phyloP scores from a whole-genome alignment of 2,888 invertebrate species.

The Acrobasis consociella region DNA sequence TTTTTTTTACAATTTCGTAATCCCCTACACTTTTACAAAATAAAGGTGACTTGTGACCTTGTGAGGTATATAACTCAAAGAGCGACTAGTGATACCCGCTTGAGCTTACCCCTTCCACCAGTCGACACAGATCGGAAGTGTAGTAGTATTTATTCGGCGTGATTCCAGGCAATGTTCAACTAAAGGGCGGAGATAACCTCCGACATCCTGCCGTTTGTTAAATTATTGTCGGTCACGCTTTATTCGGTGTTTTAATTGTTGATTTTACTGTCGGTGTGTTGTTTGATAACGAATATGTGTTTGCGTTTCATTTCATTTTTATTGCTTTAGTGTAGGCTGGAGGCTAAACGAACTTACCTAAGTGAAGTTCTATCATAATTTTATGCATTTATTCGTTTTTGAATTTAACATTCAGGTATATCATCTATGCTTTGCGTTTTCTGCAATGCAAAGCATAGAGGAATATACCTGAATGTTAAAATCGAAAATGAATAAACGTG shows the following conservation, averaged over 20 bases:
- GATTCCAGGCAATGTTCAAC: conserved; percentile 6
- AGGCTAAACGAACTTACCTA: no score
- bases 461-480: no score
- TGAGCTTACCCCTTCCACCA: conserved; percentile 31
- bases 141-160: conserved; percentile 63
- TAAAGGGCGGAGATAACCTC: conserved; percentile 17
- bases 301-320: conserved; percentile 1
- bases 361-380: no score
- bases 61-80: no score
- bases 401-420: no score
- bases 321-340: conserved; percentile 5
- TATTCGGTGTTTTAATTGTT: conserved; percentile 15
- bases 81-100: conserved; percentile 32
- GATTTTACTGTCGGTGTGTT: conserved; percentile 2
- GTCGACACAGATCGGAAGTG: conserved; percentile 53
- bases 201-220: conserved; percentile 8
- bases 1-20: no score
- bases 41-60: no score
- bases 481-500: no score
- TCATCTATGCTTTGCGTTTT: no score
- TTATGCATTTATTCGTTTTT: no score
- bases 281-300: conserved; percentile 2
- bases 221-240: conserved; percentile 21
- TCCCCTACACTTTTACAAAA: no score
- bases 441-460: no score